Percentiles rank a stretch among this genome's conserved stretches.
These are phyloP conservation scores for Blastobasis lacticolella DNA, from an alignment of 2,888 invertebrate genomes.

Conservation along the genomic window DNA sequence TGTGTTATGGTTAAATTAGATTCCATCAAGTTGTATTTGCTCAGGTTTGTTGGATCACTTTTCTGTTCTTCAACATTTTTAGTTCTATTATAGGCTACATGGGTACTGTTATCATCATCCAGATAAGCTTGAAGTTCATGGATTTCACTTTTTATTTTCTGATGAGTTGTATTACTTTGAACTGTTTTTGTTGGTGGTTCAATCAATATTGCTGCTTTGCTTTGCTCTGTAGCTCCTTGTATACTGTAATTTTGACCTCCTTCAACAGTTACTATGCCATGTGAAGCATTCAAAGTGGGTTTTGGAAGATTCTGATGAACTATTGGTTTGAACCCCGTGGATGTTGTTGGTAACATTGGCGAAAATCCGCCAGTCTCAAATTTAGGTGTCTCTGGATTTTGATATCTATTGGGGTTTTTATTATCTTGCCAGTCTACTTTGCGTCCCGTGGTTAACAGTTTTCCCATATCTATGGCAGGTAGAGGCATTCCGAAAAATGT, in stretches of 20 bases:
- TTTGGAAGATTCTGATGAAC: conserved; percentile 57
- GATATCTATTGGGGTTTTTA: conserved; percentile 48
- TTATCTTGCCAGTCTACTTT: conserved; percentile 63
- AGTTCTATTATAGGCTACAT: conserved; percentile 57
- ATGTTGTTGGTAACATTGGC: conserved; percentile 81
- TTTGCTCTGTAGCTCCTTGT: conserved; percentile 32
- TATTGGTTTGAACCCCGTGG: conserved; percentile 83
- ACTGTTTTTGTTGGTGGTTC: conserved; percentile 33
- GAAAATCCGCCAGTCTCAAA: conserved; percentile 85
- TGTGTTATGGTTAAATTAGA: conserved; percentile 60
- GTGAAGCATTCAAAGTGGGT: conserved; percentile 29
- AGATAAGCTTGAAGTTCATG: conserved; percentile 59
- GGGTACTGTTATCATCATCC: conserved; percentile 55
- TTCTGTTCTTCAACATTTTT: conserved; percentile 62
- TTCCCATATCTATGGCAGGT: conserved; percentile 81
- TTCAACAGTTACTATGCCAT: conserved; percentile 18
- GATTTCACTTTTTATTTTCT: conserved; percentile 59
- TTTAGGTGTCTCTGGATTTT: conserved; percentile 69
- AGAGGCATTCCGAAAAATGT: conserved; percentile 91
- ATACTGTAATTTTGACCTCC: conserved; percentile 28
- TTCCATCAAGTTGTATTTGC: conserved; percentile 61
- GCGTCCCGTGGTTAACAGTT: conserved; percentile 71
- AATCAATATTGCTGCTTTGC: conserved; percentile 28
- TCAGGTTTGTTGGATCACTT: conserved; percentile 46
- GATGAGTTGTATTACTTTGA: conserved; percentile 47